Base-by-base conservation (phyloP, 2,113 vertebrate species). In the Heteronetta atricapilla region DNA sequence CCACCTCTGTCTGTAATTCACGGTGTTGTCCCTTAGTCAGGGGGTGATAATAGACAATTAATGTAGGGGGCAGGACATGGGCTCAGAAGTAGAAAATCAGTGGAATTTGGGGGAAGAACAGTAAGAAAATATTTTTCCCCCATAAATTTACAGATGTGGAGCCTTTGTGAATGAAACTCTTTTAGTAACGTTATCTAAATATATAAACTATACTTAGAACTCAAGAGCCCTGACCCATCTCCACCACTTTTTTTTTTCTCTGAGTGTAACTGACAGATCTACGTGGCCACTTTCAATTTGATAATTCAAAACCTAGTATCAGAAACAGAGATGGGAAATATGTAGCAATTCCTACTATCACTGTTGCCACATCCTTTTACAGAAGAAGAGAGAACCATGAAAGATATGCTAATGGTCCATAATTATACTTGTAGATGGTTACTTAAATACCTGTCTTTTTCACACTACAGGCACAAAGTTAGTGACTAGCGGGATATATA, bases 361-460 rank as follows among this genome's bases (percentile, higher is more conserved):
- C 42, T 76, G 20, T 66, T 90, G 69, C 83, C 12, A 2, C 72
- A 77, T 64, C 42, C 55, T 80, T 93, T 91, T 82, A 91, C 76
- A 95, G 96, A 95, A 89, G 66, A 66, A 82, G 66, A 79, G 42
- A 38, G 44, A 64, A 50, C 66, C 91, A 74, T 94, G 86, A 97
- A 97, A 97, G 89, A 55, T 48, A 96, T 96, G 96, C 72, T 96
- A 96, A 96, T 97, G 68, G 44, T 74, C n/a, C 53, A 28, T 95
- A 94, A 97, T 97, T 97, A 96, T 96, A 96, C 92, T 97, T 97
- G 88, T 64, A 97, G 96, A 96, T 88, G 55, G 96, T 93, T 95
- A 42, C 90, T 96, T 95, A 95, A 97, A 94, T 96, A 97, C 96
- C 96, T 97, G 94, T 89, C 92, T 96, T 90, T 93, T 95, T 96